These are phyloP conservation scores for Poecilia latipinna DNA, from an alignment of 2,113 vertebrate species.

Conservation along the genomic window DNA sequence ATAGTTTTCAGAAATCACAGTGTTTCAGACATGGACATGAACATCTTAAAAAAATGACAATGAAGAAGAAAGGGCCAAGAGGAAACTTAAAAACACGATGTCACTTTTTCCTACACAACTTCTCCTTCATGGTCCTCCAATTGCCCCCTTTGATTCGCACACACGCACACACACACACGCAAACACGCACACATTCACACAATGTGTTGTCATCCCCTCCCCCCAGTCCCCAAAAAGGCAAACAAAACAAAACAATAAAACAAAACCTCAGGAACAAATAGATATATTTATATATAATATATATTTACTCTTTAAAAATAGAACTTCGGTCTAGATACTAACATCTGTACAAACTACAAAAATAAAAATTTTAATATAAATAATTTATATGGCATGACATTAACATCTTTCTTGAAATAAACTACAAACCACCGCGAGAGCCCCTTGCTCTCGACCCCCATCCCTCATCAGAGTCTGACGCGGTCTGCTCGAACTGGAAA, in stretches of 20 bases:
- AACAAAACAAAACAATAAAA: slow-evolving; percentile 69
- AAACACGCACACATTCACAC: slow-evolving; percentile 22
- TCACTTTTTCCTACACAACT: slow-evolving; percentile 66
- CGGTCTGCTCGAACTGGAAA: slow-evolving; percentile 59
- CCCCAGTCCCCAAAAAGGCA: slow-evolving; percentile 46
- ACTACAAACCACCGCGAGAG: slow-evolving; percentile 81
- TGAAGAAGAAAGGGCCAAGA: slow-evolving; percentile 67
- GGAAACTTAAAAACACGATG: slow-evolving; percentile 65
- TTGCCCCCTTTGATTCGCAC: slow-evolving; percentile 51
- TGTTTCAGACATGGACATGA: slow-evolving; percentile 82
- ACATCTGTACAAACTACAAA: slow-evolving; percentile 95
- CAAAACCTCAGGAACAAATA: slow-evolving; percentile 80
- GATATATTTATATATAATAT: slow-evolving; percentile 91
- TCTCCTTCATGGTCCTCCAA: slow-evolving; percentile 78
- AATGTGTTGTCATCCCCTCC: slow-evolving; percentile 63
- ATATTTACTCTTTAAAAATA: slow-evolving; percentile 97
- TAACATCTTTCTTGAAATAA: slow-evolving; percentile 81
- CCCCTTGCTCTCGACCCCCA: slow-evolving; percentile 26
- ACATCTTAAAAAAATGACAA: slow-evolving; percentile 70
- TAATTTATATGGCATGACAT: slow-evolving; percentile 91
- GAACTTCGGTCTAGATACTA: slow-evolving; percentile 90
- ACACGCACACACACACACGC: background rate
- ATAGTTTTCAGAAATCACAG: slow-evolving; percentile 86
- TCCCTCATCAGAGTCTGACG: slow-evolving; percentile 37
- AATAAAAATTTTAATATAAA: slow-evolving; percentile 95